A percentile compares a stretch with the other conserved stretches of the same genome.
These are phyloP conservation scores for Agrochola lychnidis DNA, from an alignment of 2,888 invertebrate species.

Conservation along the genomic window DNA sequence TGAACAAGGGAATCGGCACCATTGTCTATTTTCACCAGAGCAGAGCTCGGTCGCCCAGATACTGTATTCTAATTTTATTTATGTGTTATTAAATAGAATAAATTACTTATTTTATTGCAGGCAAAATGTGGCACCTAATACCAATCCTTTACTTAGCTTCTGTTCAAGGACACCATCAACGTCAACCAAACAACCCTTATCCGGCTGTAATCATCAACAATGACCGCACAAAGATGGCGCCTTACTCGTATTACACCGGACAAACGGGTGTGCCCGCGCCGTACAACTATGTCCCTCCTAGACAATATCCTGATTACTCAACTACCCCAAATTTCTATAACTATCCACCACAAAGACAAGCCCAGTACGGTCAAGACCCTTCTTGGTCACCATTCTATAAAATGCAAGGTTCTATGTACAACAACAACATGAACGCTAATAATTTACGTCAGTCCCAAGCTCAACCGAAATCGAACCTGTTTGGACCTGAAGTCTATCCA, in stretches of 20 bases:
- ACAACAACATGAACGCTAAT: background rate
- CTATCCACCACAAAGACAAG: background rate
- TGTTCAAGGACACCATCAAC: background rate
- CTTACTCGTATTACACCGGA: background rate
- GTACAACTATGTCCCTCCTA: background rate
- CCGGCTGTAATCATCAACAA: background rate
- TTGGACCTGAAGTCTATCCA: background rate
- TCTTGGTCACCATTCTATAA: background rate
- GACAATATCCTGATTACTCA: background rate
- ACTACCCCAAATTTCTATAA: too few species aligned
- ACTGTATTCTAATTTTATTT: background rate
- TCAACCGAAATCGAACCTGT: background rate
- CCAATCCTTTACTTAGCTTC: conserved; percentile 16
- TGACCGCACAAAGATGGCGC: background rate
- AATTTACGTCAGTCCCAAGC: background rate
- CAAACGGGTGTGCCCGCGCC: too few species aligned
- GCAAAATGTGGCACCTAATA: conserved; percentile 41
- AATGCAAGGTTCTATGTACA: background rate
- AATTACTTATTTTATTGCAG: conserved; percentile 30
- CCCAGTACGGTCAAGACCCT: background rate
- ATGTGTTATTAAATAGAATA: too few species aligned
- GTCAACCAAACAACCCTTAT: background rate
- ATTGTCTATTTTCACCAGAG: too few species aligned
- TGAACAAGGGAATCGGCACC: too few species aligned
- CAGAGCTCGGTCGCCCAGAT: too few species aligned